Evolutionary conservation across 1,140 invertebrate genomes (phyloP).

Genomic region (Drosophila gunungcola): DNA sequence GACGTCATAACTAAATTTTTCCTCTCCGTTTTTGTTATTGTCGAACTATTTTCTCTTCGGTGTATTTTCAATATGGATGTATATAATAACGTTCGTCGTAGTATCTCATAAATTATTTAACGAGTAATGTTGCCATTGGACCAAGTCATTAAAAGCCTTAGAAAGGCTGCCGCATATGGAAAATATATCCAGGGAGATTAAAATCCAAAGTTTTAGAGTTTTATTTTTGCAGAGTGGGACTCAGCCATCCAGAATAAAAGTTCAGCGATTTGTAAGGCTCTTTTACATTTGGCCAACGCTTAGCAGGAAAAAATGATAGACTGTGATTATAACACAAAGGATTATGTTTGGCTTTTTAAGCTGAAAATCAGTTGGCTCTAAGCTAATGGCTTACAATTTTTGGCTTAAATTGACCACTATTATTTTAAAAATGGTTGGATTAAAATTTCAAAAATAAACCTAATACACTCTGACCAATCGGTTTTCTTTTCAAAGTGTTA

Average conservation of each 20-base stretch:
- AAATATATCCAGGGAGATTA: slow-evolving; percentile 5
- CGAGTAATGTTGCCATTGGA: slow-evolving; percentile 17
- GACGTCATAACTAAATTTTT: slow-evolving; percentile 34
- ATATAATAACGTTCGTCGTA: slow-evolving; percentile 20
- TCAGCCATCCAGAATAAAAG: not conserved
- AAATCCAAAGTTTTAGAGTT: not conserved
- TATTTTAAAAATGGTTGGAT: too few relatives aligned
- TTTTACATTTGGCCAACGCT: too few relatives aligned
- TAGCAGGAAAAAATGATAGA: too few relatives aligned
- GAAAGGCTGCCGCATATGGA: slow-evolving; percentile 26
- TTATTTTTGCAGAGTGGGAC: not conserved
- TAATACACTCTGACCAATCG: not conserved
- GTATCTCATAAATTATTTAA: slow-evolving; percentile 62
- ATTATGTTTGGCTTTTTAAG: too few relatives aligned
- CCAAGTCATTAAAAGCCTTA: slow-evolving; percentile 40
- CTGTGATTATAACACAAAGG: too few relatives aligned
- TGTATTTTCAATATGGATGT: slow-evolving; percentile 9
- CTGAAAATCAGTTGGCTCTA: too few relatives aligned
- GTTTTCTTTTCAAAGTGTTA: too few relatives aligned
- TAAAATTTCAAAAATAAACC: not conserved
- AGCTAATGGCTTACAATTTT: too few relatives aligned
- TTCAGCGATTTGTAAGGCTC: too few relatives aligned
- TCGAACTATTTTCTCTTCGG: slow-evolving; percentile 26
- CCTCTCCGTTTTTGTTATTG: slow-evolving; percentile 23
- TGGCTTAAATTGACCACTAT: not conserved